Evolutionary conservation across 2,113 vertebrate species (phyloP).

Genomic region (Oreochromis niloticus): DNA sequence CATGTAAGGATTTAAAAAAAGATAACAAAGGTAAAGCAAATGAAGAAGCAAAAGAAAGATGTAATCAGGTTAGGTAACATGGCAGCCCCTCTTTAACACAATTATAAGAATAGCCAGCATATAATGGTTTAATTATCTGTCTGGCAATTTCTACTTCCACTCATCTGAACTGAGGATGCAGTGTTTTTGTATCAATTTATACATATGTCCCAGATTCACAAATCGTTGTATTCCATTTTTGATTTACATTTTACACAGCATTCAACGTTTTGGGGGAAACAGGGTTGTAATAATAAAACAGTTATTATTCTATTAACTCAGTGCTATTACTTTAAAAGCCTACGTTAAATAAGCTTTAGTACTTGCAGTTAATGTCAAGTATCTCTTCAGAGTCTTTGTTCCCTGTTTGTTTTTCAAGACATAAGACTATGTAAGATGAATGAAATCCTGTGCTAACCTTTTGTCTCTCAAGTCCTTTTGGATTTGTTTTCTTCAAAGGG

Average conservation of each 20-base stretch:
- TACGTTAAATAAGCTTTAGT: background rate
- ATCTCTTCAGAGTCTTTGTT: background rate
- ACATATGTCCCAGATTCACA: background rate
- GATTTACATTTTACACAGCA: background rate
- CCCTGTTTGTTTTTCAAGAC: background rate
- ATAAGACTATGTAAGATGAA: background rate
- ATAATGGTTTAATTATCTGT: constrained; percentile 8
- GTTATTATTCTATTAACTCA: background rate
- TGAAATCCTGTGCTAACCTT: constrained; percentile 2
- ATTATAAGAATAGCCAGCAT: constrained; percentile 19
- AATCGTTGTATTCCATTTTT: background rate
- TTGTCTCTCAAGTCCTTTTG: constrained; percentile 27
- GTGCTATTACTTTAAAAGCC: background rate
- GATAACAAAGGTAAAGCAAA: background rate
- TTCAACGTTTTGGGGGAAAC: background rate
- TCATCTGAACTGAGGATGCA: background rate
- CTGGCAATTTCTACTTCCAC: background rate
- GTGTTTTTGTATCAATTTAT: background rate
- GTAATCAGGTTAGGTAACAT: constrained; percentile 21
- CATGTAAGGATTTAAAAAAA: background rate
- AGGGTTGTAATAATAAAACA: background rate
- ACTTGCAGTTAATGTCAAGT: background rate
- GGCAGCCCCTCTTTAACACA: background rate
- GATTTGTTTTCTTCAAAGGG: constrained; percentile 47
- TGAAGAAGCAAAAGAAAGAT: background rate